Evolutionary conservation across 2,888 invertebrate species (phyloP).

Genomic region (Oscheius sp.): DNA sequence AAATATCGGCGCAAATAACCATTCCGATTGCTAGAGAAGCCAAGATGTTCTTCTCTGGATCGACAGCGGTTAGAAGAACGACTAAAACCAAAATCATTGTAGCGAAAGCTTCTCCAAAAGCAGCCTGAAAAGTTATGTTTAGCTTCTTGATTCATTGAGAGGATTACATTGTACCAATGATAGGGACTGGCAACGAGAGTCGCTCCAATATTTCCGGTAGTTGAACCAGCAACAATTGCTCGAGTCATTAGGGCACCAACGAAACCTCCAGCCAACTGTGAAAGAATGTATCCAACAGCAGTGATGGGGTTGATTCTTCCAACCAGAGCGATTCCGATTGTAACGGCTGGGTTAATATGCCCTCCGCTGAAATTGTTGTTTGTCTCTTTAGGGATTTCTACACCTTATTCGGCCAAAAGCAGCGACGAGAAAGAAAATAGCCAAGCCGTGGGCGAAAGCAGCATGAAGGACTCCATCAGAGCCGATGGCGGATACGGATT

Average conservation of each 20-base stretch:
- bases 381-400: no score
- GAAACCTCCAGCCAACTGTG: slow-evolving; percentile 71
- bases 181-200: slow-evolving; percentile 6
- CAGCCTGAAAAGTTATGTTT: slow-evolving; percentile 38
- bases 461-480: slow-evolving; percentile 50
- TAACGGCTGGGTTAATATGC: slow-evolving; percentile 73
- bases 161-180: slow-evolving; percentile 17
- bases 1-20: slow-evolving; percentile 69
- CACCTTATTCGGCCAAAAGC: slow-evolving; percentile 57
- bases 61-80: slow-evolving; percentile 71
- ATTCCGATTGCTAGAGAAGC: slow-evolving; percentile 72
- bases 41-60: slow-evolving; percentile 61
- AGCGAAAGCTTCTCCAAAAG: slow-evolving; percentile 65
- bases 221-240: slow-evolving; percentile 41
- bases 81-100: slow-evolving; percentile 70
- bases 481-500: slow-evolving; percentile 3
- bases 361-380: slow-evolving; percentile 69
- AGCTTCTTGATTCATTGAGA: not conserved
- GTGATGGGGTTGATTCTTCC: slow-evolving; percentile 53
- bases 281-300: slow-evolving; percentile 53
- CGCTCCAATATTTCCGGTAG: slow-evolving; percentile 14
- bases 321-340: slow-evolving; percentile 66
- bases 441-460: slow-evolving; percentile 64
- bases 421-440: slow-evolving; percentile 61
- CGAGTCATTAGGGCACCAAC: slow-evolving; percentile 67